phyloP scores from a whole-genome alignment of 2,113 vertebrate species.

The Monopterus albus region DNA sequence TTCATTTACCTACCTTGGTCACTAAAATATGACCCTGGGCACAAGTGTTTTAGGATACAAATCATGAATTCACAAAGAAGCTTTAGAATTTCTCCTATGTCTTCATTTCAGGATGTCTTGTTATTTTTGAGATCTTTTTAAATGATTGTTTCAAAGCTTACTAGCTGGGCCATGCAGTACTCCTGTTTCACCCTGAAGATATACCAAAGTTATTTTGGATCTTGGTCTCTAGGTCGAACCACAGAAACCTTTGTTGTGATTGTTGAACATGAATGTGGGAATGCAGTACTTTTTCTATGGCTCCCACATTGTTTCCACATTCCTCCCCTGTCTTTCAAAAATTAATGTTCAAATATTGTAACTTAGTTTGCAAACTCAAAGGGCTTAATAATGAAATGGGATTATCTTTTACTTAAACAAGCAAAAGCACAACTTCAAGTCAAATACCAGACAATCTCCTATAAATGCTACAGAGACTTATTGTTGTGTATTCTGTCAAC shows the following conservation, averaged over 20 bases:
- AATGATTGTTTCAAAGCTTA: background rate
- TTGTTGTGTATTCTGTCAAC: slow-evolving; percentile 11
- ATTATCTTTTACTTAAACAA: background rate
- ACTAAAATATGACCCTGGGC: background rate
- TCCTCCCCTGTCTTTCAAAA: slow-evolving; percentile 11
- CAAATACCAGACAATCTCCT: no score
- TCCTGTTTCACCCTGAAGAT: slow-evolving; percentile 53
- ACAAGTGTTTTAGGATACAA: background rate
- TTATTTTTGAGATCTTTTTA: background rate
- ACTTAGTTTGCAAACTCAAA: background rate
- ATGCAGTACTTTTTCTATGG: background rate
- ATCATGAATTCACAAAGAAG: no score
- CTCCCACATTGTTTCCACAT: slow-evolving; percentile 22
- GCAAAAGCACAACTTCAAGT: no score
- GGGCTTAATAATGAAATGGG: background rate
- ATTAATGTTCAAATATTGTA: slow-evolving; percentile 15
- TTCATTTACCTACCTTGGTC: slow-evolving; percentile 49
- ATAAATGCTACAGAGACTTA: background rate
- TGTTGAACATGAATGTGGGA: slow-evolving; percentile 21
- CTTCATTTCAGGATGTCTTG: background rate
- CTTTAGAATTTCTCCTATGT: no score
- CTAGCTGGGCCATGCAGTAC: slow-evolving; percentile 3
- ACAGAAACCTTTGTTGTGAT: slow-evolving; percentile 40
- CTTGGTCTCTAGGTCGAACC: slow-evolving; percentile 31
- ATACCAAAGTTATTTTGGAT: slow-evolving; percentile 63